A percentile compares a stretch with the other conserved stretches of the same genome.
phyloP scores from a whole-genome alignment of 2,888 invertebrate genomes.

The Boloria selene region DNA sequence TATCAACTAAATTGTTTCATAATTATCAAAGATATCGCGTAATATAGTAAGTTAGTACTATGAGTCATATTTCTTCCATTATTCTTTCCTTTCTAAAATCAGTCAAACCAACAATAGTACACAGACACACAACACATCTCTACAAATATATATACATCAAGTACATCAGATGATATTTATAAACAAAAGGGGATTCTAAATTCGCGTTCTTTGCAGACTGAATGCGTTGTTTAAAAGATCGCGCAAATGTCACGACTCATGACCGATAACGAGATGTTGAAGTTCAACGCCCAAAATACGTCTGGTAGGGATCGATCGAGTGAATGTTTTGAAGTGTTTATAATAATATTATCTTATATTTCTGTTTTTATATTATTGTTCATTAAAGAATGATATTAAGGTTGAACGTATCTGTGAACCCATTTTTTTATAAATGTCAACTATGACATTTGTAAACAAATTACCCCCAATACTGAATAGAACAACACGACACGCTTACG shows the following conservation, averaged over 20 bases:
- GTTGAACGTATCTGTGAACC: neutral
- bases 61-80: too few species aligned
- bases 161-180: slow-evolving; percentile 20
- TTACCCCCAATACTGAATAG: slow-evolving; percentile 2
- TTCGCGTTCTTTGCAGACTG: slow-evolving; percentile 1
- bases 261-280: neutral
- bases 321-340: too few species aligned
- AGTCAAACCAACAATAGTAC: neutral
- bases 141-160: slow-evolving; percentile 7
- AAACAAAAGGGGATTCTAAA: slow-evolving; percentile 21
- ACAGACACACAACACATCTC: slow-evolving; percentile 7
- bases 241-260: slow-evolving; percentile 7
- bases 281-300: slow-evolving; percentile 22
- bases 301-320: neutral
- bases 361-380: too few species aligned
- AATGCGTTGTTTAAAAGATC: neutral
- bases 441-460: slow-evolving; percentile 7
- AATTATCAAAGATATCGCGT: too few species aligned
- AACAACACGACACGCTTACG: slow-evolving; percentile 20
- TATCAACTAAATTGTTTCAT: too few species aligned
- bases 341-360: too few species aligned
- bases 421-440: neutral
- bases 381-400: too few species aligned
- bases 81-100: too few species aligned
- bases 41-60: too few species aligned